Evolutionary conservation across 2,888 invertebrate genomes (phyloP), one percentile per base, ranked within the genome.

Genomic region (Invenusta paracnida): DNA sequence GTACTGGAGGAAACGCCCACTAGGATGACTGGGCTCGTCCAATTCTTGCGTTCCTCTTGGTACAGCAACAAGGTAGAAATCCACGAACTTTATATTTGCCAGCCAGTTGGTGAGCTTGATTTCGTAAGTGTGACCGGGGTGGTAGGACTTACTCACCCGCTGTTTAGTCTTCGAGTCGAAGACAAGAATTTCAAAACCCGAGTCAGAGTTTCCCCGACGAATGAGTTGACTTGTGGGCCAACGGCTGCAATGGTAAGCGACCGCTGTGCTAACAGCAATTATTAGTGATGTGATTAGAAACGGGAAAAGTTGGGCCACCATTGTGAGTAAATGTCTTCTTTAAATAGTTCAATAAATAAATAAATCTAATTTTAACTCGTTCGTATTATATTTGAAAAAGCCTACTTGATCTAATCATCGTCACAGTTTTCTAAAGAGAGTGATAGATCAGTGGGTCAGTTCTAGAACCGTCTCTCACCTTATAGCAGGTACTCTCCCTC

Each of bases 1-100:
- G 27, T 73, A 73, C 11, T 73, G 73, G 11, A 73, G 17, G 25
- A 73, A 73, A 13, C 73, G 73, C 11, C 73, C 73, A 5, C 5
- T 2, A 2, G 73, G 73, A 25, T 73, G 73, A 2, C 73, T 5
- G 25, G 73, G 5, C 23, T 73, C 73, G 17, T 73, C 73, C 2
- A 23, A 13, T 73, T 73, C 73, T 23, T 13, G 11, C 2, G 23
- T 13, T 2, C 73, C 73, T 23, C 2, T 5, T 13, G 73, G 73
- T 73, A 73, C 73, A 5, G 73, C 73, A 13, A 73, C 73, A 13
- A 73, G 73, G 25, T 73, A 73, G 73, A 73, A 73, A 73, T 73
- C 73, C 11, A 73, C 73, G 25, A 73, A 73, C 73, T 73, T 73
- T 2, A 73, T 73, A 23, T 73, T 73, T 5, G 73, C 73, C 2